A percentile compares a stretch with the other conserved stretches of the same genome.
Evolutionary conservation across 2,888 invertebrate species (phyloP).

Genomic region (Ophonus ardosiacus): DNA sequence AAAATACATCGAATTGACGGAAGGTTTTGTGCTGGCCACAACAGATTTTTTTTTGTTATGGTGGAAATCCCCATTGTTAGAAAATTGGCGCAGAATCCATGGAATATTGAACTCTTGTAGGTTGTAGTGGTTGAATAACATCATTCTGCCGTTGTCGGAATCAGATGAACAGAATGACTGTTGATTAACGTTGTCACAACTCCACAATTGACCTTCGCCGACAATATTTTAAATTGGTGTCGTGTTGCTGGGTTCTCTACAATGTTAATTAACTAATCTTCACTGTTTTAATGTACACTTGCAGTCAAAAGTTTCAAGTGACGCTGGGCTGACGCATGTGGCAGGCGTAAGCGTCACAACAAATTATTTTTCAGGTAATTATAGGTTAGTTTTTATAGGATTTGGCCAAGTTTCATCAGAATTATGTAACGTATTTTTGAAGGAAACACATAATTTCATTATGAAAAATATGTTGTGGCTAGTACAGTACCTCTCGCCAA

Average conservation of each 20-base stretch:
- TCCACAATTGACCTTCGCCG: slow-evolving; percentile 63
- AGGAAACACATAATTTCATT: no score
- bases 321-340: neutral
- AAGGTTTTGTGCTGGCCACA: no score
- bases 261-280: slow-evolving; percentile 63
- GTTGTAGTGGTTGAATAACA: slow-evolving; percentile 3
- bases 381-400: neutral
- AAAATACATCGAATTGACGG: no score
- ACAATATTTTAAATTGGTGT: slow-evolving; percentile 64
- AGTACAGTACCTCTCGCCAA: no score
- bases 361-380: slow-evolving; percentile 27
- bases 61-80: no score
- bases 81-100: neutral
- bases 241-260: slow-evolving; percentile 60
- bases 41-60: no score
- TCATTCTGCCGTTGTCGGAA: neutral
- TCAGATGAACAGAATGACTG: slow-evolving; percentile 55
- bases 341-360: neutral
- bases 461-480: no score
- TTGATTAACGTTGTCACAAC: slow-evolving; percentile 64
- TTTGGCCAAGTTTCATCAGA: neutral
- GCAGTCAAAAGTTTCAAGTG: slow-evolving; percentile 50
- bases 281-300: slow-evolving; percentile 63
- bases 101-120: slow-evolving; percentile 44
- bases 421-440: no score